Evolutionary conservation across 2,888 invertebrate genomes (phyloP), one percentile per base, ranked within the genome.

Genomic region (Stenotaenia linearis): DNA sequence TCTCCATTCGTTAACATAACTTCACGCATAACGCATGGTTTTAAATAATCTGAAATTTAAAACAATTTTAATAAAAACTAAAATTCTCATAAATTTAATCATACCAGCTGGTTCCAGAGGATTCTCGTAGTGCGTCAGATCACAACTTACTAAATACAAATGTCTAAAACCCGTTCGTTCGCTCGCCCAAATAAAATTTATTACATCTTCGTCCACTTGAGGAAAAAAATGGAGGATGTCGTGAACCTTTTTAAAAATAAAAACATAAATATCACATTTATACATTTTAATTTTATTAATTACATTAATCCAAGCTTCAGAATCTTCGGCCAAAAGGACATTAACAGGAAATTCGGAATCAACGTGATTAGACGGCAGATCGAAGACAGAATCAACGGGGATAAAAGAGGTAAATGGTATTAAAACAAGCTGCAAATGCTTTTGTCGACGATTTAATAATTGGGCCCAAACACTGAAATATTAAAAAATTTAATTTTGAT

Each of bases 241-340:
- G 86, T 97, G 95, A 28, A 89, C 88, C 89, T 89, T 83, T 6
- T 83, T 83, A 69, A 80, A 81, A 80, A 78, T 69, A 61, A 10
- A 35, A 56, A 56, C 4, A 56, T 5, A 56, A 56, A 21, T 56
- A 56, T 56, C 6, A 56, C 12, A 56, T 56, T 56, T 56, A 21
- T 10, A 56, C 56, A 32, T 4, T 4, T 32, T 32, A 32, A 32
- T 6, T 32, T 32, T 4, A 32, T 32, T 32, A 32, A 87, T 85
- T 1, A 97, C 93, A 87, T 97, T 97, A 80, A 97, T 91, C 97
- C 97, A 97, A n/a, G 94, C 90, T 80, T 91, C 90, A 0, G 94
- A 91, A 80, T 88, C 88, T 83, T 92, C 91, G 4, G 90, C 89
- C 83, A 86, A 85, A 30, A 88, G 83, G 9, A 87, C 83, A 81